Evolutionary conservation across 1,140 invertebrate species (phyloP).

Genomic region (Colletes gigas): DNA sequence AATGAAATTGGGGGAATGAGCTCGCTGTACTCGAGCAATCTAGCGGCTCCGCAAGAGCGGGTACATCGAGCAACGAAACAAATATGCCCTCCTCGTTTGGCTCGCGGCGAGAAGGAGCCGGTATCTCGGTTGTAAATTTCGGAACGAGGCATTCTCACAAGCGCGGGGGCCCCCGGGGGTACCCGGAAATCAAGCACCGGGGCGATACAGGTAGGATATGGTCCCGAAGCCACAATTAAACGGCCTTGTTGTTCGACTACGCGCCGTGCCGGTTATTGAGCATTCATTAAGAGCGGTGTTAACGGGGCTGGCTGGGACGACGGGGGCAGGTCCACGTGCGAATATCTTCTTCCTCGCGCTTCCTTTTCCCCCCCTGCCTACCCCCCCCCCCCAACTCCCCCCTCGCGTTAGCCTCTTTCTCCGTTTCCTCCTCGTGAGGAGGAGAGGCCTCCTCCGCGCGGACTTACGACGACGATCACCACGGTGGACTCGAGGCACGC

Average conservation of each 20-base stretch:
- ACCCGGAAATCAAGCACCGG: constrained; percentile 37
- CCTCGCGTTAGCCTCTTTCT: constrained; percentile 13
- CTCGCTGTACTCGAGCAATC: too few species aligned
- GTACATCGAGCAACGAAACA: too few species aligned
- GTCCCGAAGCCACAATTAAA: constrained; percentile 10
- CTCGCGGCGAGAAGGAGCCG: too few species aligned
- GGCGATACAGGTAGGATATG: constrained; percentile 26
- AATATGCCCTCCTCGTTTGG: too few species aligned
- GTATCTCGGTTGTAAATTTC: not conserved
- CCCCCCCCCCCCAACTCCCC: constrained; percentile 22
- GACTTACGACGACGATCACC: too few species aligned
- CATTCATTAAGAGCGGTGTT: constrained; percentile 57
- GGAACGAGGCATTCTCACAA: not conserved
- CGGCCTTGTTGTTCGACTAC: constrained; percentile 21
- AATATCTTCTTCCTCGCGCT: constrained; percentile 49
- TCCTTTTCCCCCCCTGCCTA: constrained; percentile 31
- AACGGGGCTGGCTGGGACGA: constrained; percentile 49
- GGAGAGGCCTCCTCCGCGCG: too few species aligned
- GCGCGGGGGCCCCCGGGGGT: constrained; percentile 34
- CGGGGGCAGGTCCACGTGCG: constrained; percentile 60
- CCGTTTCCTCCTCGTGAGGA: constrained; percentile 35
- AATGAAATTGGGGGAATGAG: too few species aligned
- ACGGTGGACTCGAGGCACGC: constrained; percentile 18
- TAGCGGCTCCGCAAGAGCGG: too few species aligned
- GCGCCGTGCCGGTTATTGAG: constrained; percentile 65